A percentile compares a stretch with the other conserved stretches of the same genome.
These are phyloP conservation scores for Mesorhabditis spiculigera DNA, from an alignment of 2,888 invertebrate genomes.

Conservation along the genomic window DNA sequence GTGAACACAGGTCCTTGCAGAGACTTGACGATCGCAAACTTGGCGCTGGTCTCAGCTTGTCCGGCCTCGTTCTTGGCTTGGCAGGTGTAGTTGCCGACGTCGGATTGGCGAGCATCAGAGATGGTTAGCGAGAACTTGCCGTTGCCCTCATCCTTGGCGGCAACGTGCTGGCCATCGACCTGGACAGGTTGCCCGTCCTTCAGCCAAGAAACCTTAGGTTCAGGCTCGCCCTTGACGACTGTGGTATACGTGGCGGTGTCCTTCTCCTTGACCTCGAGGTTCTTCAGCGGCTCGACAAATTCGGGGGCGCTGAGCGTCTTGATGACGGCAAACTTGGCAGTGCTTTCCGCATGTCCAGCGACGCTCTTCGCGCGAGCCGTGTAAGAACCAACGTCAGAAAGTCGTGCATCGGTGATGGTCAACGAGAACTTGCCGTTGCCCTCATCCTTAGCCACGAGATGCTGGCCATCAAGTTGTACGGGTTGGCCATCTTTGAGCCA, in stretches of 20 bases:
- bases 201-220: conserved; percentile 89
- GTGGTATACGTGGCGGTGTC: conserved; percentile 63
- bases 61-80: conserved; percentile 90
- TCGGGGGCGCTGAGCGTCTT: conserved; percentile 15
- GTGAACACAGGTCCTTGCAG: conserved; percentile 72
- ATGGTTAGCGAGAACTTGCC: conserved; percentile 62
- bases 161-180: conserved; percentile 71
- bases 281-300: conserved; percentile 27
- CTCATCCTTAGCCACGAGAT: conserved; percentile 29
- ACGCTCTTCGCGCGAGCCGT: conserved; percentile 35
- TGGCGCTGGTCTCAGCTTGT: conserved; percentile 69
- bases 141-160: conserved; percentile 72
- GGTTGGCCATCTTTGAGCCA: conserved; percentile 78
- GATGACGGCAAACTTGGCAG: conserved; percentile 27
- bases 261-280: conserved; percentile 24
- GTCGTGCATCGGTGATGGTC: conserved; percentile 28
- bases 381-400: conserved; percentile 36
- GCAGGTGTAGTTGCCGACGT: conserved; percentile 89
- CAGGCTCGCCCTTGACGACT: conserved; percentile 80
- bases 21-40: conserved; percentile 27
- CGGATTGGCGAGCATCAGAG: conserved; percentile 66
- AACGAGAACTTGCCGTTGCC: conserved; percentile 66
- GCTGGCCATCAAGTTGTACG: conserved; percentile 63
- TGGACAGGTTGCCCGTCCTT: conserved; percentile 90
- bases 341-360: conserved; percentile 33